Base-by-base conservation (phyloP, 2,888 invertebrate genomes). In the Stomorhina lunata region DNA sequence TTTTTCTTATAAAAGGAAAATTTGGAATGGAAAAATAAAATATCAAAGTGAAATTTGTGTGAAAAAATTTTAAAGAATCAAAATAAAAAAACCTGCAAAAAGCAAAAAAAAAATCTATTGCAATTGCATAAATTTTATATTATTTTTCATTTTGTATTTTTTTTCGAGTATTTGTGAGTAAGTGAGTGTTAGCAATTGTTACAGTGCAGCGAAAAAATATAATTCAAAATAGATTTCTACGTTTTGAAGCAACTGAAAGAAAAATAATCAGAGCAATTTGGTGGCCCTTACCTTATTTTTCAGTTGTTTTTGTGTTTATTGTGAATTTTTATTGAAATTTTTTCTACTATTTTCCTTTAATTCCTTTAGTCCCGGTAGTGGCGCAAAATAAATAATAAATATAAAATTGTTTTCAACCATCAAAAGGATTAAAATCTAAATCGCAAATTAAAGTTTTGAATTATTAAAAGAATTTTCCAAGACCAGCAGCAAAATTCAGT, bases 401-500 rank as follows among this genome's bases (percentile, higher is more conserved):
- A 75, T 9, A 65, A 27, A 12, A 27, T 65, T 29, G 27, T 37
- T 17, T 22, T 63, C 20, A 12, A 22, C 27, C 34, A 25, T 50
- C 29, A n/a, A 25, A 29, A 17, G 15, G 15, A 29, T n/a, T n/a
- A n/a, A n/a, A n/a, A n/a, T n/a, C n/a, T n/a, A 25, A 12, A 12
- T 1, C 22, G n/a, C 10, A 45, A 20, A 48, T 22, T 6, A 72
- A 65, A 71, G 15, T 71, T 61, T 20, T 43, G 57, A 20, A 9
- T 4, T 7, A 57, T 37, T 10, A 15, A 15, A 15, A 43, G n/a
- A 32, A 37, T 9, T 0, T 34, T 71, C 12, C 12, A 53, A 45
- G 75, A 69, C 50, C 34, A 68, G 84, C 34, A 68, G 84, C 89
- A 89, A 89, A 87, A 89, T 89, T 89, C 89, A 89, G 88, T 89